Percentiles rank a stretch among this genome's conserved stretches.
Conservation (phyloP, 2,888 invertebrate species). For the Vanessa cardui region DNA sequence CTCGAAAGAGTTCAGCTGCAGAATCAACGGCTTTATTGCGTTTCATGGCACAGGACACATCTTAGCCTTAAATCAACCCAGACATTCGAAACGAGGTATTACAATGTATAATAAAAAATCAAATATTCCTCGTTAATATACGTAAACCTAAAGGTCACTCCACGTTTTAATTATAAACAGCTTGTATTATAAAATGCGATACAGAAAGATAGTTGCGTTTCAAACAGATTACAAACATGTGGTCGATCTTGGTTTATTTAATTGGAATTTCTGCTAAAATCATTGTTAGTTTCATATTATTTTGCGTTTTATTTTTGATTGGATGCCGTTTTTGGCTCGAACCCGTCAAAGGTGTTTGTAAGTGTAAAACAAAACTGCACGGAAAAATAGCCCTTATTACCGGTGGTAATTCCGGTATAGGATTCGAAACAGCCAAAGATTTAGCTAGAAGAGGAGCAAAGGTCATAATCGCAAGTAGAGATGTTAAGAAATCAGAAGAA, state of each 20-base stretch:
- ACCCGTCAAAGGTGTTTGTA: constrained; percentile 55
- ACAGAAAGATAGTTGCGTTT: no score
- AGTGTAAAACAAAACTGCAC: constrained; percentile 54
- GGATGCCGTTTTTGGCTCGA: constrained; percentile 46
- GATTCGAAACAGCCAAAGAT: constrained; percentile 88
- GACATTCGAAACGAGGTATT: no score
- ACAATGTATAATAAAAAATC: no score
- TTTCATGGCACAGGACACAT: no score
- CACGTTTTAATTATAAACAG: background rate
- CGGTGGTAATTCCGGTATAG: constrained; percentile 92
- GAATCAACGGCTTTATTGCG: no score
- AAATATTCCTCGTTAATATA: no score
- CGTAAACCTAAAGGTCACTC: no score
- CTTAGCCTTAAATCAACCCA: no score
- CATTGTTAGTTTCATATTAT: constrained; percentile 15
- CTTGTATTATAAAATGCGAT: background rate
- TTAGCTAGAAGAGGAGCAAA: constrained; percentile 88
- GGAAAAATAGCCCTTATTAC: constrained; percentile 88
- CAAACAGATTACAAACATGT: background rate
- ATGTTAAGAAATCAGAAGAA: constrained; percentile 86
- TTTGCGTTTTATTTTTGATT: constrained; percentile 35
- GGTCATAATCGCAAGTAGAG: constrained; percentile 88
- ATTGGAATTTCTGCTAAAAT: constrained; percentile 13
- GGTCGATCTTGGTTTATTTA: background rate
- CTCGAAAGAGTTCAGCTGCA: no score